Base-by-base conservation (phyloP, 2,888 invertebrate genomes). In the Cheilosia vernalis region DNA sequence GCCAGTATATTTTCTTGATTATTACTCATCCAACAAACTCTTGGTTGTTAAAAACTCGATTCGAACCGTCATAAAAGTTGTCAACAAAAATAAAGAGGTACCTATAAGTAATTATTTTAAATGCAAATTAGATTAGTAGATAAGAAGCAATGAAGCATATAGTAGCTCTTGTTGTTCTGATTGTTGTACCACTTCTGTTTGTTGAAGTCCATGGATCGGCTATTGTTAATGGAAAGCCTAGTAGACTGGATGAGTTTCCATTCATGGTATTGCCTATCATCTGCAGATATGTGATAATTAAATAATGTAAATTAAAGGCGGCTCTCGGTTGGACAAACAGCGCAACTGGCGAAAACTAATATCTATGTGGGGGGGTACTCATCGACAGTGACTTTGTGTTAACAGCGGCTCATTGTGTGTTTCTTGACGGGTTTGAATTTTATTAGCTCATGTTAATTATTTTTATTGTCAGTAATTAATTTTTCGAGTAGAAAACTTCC, bases 341-440 rank as follows among this genome's bases (percentile, higher is more conserved):
- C 5, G 24, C 15, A 27, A 53, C 66, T 24, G 66, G 24, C 9
- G 24, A 40, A 7, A 24, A 21, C 4, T 40, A 66, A 9, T 66
- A 15, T 24, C 51, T 66, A 2, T 66, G 66, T 24, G 66, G 66
- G 3, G 53, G 66, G 1, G 40, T 24, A 15, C 53, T 66, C 2
- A 33, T 66, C 40, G 4, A 27, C 15, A n/a, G 15, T 2, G 5
- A 15, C n/a, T 66, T 49, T 51, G 66, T 66, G 21, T 21, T 66
- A 33, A 66, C 66, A 33, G 66, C 66, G 1, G 66, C 51, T 33
- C 66, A 66, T 24, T 66, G 66, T 6, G 15, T 66, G 6, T 53
- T 66, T n/a, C 37, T 66, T 5, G 21, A 69, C 13, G 69, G 69
- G 69, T 69, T 53, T 13, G 53, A 44, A 13, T 69, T 53, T 13